A percentile compares a stretch with the other conserved stretches of the same genome.
Evolutionary conservation across 2,113 vertebrate species (phyloP).

Genomic region (Oceanites oceanicus): DNA sequence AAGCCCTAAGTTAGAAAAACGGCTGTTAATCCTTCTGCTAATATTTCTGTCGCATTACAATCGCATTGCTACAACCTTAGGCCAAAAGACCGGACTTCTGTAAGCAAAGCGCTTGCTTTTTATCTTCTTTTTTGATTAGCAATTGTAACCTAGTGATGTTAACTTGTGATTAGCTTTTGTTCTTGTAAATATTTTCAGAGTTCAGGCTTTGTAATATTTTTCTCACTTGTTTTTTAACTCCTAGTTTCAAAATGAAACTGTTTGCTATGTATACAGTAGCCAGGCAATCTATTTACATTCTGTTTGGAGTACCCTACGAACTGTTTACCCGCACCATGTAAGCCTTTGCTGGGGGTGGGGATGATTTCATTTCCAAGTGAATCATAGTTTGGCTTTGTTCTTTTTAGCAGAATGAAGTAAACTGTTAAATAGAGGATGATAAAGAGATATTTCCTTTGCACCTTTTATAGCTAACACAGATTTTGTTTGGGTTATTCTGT

Average conservation of each 20-base stretch:
- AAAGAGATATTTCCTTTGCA: slow-evolving; percentile 84
- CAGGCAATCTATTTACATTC: slow-evolving; percentile 73
- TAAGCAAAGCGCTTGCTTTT: not conserved
- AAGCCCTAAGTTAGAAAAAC: not conserved
- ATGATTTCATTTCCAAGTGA: slow-evolving; percentile 69
- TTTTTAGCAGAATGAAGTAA: slow-evolving; percentile 75
- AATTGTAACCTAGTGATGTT: not conserved
- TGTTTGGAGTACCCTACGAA: slow-evolving; percentile 35
- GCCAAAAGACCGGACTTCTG: not conserved
- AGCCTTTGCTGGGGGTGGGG: slow-evolving; percentile 60
- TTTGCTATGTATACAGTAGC: slow-evolving; percentile 64
- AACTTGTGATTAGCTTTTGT: not conserved
- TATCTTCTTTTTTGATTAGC: not conserved
- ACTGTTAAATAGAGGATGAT: slow-evolving; percentile 84
- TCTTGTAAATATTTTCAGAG: slow-evolving; percentile 47
- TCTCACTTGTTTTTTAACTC: slow-evolving; percentile 43
- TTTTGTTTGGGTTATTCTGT: slow-evolving; percentile 85
- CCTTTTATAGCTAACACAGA: slow-evolving; percentile 77
- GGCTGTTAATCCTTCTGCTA: not conserved
- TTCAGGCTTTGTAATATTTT: slow-evolving; percentile 30
- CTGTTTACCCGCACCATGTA: slow-evolving; percentile 72
- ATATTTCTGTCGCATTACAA: not conserved
- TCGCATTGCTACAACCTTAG: not conserved
- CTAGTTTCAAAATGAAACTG: slow-evolving; percentile 49
- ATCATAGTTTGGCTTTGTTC: slow-evolving; percentile 69